Percentiles rank a stretch among this genome's conserved stretches.
phyloP scores from a whole-genome alignment of 2,888 invertebrate species.

The Sialis fuliginosa region DNA sequence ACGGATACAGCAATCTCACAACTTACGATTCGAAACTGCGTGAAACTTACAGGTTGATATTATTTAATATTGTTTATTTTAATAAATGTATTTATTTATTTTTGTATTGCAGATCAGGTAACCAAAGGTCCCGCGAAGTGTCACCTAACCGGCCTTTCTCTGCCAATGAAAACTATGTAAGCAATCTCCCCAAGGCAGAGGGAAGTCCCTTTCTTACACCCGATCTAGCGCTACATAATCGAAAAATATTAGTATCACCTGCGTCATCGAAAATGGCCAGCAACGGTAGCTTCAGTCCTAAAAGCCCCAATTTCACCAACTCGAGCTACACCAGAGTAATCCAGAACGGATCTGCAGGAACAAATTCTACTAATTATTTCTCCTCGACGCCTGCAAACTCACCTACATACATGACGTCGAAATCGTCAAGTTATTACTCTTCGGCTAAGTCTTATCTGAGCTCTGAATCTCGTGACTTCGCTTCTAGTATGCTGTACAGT shows the following conservation, averaged over 20 bases:
- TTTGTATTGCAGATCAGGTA: constrained; percentile 19
- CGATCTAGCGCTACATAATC: constrained; percentile 4
- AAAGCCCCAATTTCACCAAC: neutral
- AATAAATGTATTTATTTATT: no score
- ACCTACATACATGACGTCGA: constrained; percentile 13
- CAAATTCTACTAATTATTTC: neutral
- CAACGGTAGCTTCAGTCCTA: neutral
- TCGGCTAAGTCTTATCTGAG: constrained; percentile 13
- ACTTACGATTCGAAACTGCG: constrained; percentile 70
- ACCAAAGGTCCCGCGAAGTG: constrained; percentile 40
- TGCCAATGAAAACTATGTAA: constrained; percentile 1
- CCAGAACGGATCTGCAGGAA: constrained; percentile 3
- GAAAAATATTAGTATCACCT: constrained; percentile 1
- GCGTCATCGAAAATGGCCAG: no score
- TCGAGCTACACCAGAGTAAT: neutral
- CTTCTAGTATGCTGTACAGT: constrained; percentile 11
- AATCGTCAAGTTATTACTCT: constrained; percentile 13
- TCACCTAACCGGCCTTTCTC: constrained; percentile 45
- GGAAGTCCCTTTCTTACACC: constrained; percentile 8
- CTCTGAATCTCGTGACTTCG: constrained; percentile 5
- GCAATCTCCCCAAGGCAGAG: neutral
- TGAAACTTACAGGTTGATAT: constrained; percentile 27
- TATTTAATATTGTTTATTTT: neutral
- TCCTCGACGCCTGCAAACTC: neutral
- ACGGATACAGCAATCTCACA: constrained; percentile 74